phyloP scores from a whole-genome alignment of 2,888 invertebrate species.

The Cylindroiulus punctatus region DNA sequence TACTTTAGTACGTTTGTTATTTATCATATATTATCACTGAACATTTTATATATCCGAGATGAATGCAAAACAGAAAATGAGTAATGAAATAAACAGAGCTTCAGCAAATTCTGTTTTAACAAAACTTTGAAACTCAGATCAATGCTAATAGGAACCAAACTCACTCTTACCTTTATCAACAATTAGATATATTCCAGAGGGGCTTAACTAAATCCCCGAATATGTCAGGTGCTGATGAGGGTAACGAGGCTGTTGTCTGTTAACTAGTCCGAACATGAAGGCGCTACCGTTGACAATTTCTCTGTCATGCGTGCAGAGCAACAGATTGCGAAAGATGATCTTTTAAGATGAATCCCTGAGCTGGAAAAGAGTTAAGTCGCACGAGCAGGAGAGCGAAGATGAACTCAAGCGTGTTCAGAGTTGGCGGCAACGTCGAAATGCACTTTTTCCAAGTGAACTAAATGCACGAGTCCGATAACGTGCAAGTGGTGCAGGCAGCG shows the following conservation, averaged over 20 bases:
- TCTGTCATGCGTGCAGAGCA: constrained; percentile 7
- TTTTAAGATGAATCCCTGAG: not conserved
- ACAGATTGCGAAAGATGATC: not conserved
- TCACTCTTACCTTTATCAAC: not conserved
- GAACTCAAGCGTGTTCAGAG: not conserved
- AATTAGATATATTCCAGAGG: not conserved
- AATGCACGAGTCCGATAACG: not conserved
- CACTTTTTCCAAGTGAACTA: not conserved
- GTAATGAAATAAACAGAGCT: no score
- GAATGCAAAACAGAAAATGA: no score
- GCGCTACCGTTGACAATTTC: not conserved
- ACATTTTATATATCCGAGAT: no score
- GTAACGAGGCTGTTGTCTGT: not conserved
- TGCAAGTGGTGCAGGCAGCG: not conserved
- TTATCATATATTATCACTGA: no score
- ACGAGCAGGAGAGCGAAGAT: not conserved
- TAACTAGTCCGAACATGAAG: constrained; percentile 14
- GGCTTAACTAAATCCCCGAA: not conserved
- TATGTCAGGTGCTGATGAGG: not conserved
- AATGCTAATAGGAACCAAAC: no score
- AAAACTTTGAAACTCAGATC: no score
- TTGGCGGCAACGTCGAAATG: not conserved
- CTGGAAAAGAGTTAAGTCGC: not conserved
- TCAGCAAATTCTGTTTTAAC: no score
- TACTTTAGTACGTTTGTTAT: no score